Conservation (phyloP, 2,113 vertebrate genomes). For the Anhinga rufa region DNA sequence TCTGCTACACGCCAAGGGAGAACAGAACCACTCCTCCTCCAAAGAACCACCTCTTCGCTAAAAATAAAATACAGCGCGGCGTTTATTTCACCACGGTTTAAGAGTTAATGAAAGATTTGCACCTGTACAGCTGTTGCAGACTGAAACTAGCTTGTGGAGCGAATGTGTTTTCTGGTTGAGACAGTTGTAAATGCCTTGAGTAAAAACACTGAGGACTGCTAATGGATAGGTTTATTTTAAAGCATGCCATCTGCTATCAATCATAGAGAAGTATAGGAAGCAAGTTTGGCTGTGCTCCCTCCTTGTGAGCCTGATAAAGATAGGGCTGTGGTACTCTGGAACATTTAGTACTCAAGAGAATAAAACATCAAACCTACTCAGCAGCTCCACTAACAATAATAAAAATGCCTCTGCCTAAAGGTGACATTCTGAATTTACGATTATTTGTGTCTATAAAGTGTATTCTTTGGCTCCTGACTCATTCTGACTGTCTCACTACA, state of each 20-base stretch:
- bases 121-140: conserved; percentile 83
- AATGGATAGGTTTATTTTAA: conserved; percentile 99
- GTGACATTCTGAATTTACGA: conserved; percentile 99
- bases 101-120: conserved; percentile 90
- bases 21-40: conserved; percentile 3
- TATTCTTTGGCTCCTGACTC: conserved; percentile 95
- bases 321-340: conserved; percentile 79
- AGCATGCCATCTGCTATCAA: conserved; percentile 94
- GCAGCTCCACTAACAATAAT: conserved; percentile 98
- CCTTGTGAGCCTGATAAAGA: conserved; percentile 84
- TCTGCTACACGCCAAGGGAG: neutral
- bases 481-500: conserved; percentile 83
- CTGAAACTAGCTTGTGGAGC: conserved; percentile 58
- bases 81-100: conserved; percentile 66
- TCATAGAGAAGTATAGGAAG: conserved; percentile 87
- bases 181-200: conserved; percentile 85
- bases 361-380: conserved; percentile 97
- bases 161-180: conserved; percentile 76
- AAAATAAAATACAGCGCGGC: conserved; percentile 60
- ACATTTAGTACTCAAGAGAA: conserved; percentile 88
- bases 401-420: conserved; percentile 99
- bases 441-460: conserved; percentile 99
- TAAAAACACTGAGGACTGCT: conserved; percentile 87
- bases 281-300: conserved; percentile 84
- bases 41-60: conserved; percentile 41